These are phyloP conservation scores for Agriopis leucophaearia DNA, from an alignment of 2,888 invertebrate genomes.

Conservation along the genomic window DNA sequence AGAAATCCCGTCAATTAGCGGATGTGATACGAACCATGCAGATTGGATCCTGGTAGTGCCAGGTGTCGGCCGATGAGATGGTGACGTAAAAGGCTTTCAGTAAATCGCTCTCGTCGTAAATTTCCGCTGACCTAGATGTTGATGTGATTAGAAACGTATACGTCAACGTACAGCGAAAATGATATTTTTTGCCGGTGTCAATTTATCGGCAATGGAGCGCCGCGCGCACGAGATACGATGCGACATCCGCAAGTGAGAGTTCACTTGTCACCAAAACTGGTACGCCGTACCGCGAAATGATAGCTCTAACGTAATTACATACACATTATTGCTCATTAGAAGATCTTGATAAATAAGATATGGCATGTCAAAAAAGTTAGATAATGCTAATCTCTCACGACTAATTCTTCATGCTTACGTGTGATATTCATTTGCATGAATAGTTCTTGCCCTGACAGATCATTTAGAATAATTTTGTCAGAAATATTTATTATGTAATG, in stretches of 20 bases:
- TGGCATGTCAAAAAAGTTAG: slow-evolving; percentile 37
- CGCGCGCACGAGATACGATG: slow-evolving; percentile 74
- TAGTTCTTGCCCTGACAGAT: slow-evolving; percentile 34
- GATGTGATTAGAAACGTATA: slow-evolving; percentile 82
- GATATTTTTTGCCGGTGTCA: slow-evolving; percentile 81
- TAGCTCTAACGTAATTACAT: slow-evolving; percentile 69
- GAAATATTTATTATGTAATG: slow-evolving; percentile 30
- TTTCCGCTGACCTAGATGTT: slow-evolving; percentile 84
- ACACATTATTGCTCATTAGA: slow-evolving; percentile 60
- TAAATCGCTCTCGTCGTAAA: slow-evolving; percentile 75
- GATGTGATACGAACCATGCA: slow-evolving; percentile 60
- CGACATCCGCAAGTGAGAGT: slow-evolving; percentile 85
- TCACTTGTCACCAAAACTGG: slow-evolving; percentile 83
- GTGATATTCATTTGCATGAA: slow-evolving; percentile 29
- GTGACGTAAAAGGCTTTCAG: slow-evolving; percentile 84
- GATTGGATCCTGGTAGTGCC: slow-evolving; percentile 82
- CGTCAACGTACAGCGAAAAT: slow-evolving; percentile 75
- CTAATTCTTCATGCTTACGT: slow-evolving; percentile 35
- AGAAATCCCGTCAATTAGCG: slow-evolving; percentile 71
- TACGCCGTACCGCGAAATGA: slow-evolving; percentile 68
- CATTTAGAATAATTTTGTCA: slow-evolving; percentile 34
- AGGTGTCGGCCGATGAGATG: slow-evolving; percentile 65
- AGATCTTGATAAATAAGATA: slow-evolving; percentile 33
- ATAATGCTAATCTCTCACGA: slow-evolving; percentile 33
- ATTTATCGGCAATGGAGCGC: slow-evolving; percentile 78